Evolutionary conservation across 2,888 invertebrate genomes (phyloP), one percentile per base, ranked within the genome.

Genomic region (Adela reaumurella): DNA sequence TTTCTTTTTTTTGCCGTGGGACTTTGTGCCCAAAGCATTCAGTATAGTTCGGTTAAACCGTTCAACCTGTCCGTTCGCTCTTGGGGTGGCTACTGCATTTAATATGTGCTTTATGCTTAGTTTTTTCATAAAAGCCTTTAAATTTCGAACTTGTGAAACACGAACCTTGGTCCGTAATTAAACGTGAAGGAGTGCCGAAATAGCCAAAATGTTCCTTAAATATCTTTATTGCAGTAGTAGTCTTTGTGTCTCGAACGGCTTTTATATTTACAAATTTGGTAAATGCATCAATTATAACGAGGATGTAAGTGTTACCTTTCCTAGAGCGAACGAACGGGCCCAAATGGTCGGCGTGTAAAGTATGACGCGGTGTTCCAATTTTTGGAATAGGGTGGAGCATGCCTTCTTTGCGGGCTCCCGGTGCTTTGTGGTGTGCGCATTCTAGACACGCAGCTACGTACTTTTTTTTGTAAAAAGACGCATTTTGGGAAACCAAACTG

Each of bases 1-100:
- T 4, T 8, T 45, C 45, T n/a, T n/a, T 14, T 45, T 20, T 14
- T 18, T 8, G 20, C 20, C n/a, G 6, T 19, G 5, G 14, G 19
- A 19, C 3, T 19, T 19, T 2, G 60, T 58, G 18, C 56, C 54
- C 14, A 59, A 45, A 2, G 61, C 56, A 19, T 53, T 51, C 1
- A 62, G 44, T 16, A 64, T 49, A 1, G 60, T 64, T 1, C 59
- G 50, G 49, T 64, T 65, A 17, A 60, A 53, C 18, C 63, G 48
- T 48, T 56, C 67, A 1, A 60, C 61, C 47, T 66, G 66, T 2
- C 66, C 67, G 50, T 35, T 35, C 3, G 35, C 35, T 8, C 35
- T 8, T 14, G 35, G 35, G 3, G 35, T 35, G 6, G 35, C 35
- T 14, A 35, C 35, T 14, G 35, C 4, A 14, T 68, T 63, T 17